Base-by-base conservation (phyloP, 2,888 invertebrate genomes). In the Digitonthophagus gazella region DNA sequence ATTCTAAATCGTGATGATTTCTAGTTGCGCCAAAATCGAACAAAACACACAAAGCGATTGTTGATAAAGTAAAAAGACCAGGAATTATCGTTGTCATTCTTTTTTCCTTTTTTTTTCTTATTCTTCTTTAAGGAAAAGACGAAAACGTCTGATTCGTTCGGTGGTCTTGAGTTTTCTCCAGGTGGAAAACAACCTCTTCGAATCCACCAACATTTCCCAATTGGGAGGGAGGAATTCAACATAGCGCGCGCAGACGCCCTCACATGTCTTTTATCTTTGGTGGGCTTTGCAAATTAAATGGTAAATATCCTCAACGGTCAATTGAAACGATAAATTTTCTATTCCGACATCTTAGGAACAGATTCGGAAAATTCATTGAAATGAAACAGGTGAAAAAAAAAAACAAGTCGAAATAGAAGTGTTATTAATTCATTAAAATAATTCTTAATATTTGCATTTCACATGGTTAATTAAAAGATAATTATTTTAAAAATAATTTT, bases 21-120 rank as follows among this genome's bases (percentile, higher is more conserved):
- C 84, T 84, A 65, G 83, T 83, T 56, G 80, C 71, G 28, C 75
- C 72, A 55, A 77, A 64, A 71, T 81, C 80, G 18, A 82, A 75
- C 69, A 82, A 75, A 67, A 82, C 76, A 72, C 78, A 82, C 70
- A 82, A 68, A n/a, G 78, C 79, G 22, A 82, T 77, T 67, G 79
- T 78, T 68, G 80, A 71, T 78, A 77, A 76, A 78, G 78, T 79
- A 71, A 71, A 69, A 68, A 73, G 56, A 70, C 66, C 56, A 8
- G 69, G 58, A 15, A 67, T 69, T 65, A 66, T 65, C 2, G 61
- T 61, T 15, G 61, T 20, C 28, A 44, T 44, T 11, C 28, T 44
- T 44, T 44, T 44, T 44, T 6, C n/a, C n/a, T n/a, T n/a, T n/a
- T n/a, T n/a, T n/a, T n/a, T n/a, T n/a, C n/a, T n/a, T n/a, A n/a